These are phyloP conservation scores for Leuctra nigra DNA, from an alignment of 2,888 invertebrate genomes.

Conservation along the genomic window DNA sequence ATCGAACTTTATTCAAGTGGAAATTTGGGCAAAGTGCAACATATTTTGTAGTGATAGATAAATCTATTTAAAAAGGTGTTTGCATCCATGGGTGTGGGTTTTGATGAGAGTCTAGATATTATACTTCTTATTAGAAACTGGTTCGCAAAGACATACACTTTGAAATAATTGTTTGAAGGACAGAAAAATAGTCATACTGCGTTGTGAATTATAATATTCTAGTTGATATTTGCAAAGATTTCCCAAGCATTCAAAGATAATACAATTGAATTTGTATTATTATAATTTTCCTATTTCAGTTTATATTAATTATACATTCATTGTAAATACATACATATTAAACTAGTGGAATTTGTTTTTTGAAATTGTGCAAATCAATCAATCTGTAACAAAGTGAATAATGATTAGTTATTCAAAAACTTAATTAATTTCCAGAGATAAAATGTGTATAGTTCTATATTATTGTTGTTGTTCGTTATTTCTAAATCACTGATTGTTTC, in stretches of 20 bases:
- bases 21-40: conserved; percentile 18
- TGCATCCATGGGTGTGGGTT: background rate
- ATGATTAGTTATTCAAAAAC: background rate
- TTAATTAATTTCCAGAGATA: background rate
- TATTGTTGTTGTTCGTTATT: conserved; percentile 28
- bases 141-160: background rate
- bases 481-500: conserved; percentile 11
- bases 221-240: no score
- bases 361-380: no score
- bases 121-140: background rate
- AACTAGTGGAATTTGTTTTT: conserved; percentile 7
- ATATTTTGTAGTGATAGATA: background rate
- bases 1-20: no score
- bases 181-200: no score
- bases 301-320: background rate
- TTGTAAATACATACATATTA: conserved; percentile 19
- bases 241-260: no score
- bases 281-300: conserved; percentile 1
- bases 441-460: conserved; percentile 23
- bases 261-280: background rate
- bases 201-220: no score
- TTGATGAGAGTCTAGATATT: background rate
- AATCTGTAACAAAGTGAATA: no score
- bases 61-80: conserved; percentile 1
- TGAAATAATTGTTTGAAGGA: no score